Conservation (phyloP, 2,113 vertebrate genomes). For the Galbula dea region DNA sequence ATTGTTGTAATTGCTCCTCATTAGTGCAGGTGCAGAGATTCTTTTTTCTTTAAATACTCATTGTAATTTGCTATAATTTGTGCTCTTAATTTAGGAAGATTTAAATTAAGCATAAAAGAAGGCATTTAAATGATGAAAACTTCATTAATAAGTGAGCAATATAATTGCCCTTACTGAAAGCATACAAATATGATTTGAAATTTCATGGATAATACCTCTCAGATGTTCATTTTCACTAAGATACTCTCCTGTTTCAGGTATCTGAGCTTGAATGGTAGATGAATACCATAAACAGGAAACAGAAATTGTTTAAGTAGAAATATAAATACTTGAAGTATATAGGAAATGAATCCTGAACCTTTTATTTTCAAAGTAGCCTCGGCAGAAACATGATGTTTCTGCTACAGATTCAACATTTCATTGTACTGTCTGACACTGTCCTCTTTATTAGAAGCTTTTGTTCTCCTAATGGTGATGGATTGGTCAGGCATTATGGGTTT, state of each 20-base stretch:
- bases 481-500: constrained; percentile 49
- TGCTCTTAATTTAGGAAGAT: constrained; percentile 24
- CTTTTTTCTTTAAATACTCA: constrained; percentile 43
- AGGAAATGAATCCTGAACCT: neutral
- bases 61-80: constrained; percentile 43
- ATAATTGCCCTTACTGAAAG: neutral
- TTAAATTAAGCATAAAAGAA: constrained; percentile 32
- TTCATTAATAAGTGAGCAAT: constrained; percentile 22
- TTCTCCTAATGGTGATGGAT: constrained; percentile 66
- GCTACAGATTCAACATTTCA: constrained; percentile 68
- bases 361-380: neutral
- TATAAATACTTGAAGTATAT: neutral
- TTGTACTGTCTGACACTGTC: constrained; percentile 63
- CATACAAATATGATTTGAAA: neutral
- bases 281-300: neutral
- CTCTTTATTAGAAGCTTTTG: constrained; percentile 70
- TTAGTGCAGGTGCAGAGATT: constrained; percentile 47
- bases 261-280: neutral
- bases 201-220: neutral
- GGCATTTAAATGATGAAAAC: neutral
- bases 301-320: neutral
- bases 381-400: constrained; percentile 62
- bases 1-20: constrained; percentile 49
- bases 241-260: neutral
- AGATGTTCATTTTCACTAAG: constrained; percentile 22